phyloP scores from a whole-genome alignment of 2,797 vertebrate genomes.

The Catostomus latipinnis region DNA sequence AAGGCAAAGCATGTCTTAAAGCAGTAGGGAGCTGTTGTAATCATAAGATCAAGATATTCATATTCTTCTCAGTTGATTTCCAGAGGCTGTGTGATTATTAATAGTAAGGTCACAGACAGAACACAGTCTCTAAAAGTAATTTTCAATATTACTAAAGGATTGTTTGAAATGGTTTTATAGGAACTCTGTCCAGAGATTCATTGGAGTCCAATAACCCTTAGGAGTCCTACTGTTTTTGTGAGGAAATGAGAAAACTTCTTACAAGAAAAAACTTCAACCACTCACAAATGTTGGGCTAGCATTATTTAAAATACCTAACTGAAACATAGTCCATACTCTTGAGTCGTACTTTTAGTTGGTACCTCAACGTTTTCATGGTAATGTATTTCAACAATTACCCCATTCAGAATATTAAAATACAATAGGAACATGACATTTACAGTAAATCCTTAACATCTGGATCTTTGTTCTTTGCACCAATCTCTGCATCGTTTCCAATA shows the following conservation, averaged over 20 bases:
- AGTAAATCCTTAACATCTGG: conserved; percentile 48
- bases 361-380: conserved; percentile 36
- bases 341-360: neutral
- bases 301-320: conserved; percentile 35
- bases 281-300: conserved; percentile 48
- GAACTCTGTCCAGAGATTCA: conserved; percentile 25
- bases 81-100: conserved; percentile 17
- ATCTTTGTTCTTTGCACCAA: conserved; percentile 27
- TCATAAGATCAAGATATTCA: neutral
- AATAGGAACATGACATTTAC: conserved; percentile 39
- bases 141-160: neutral
- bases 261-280: conserved; percentile 49
- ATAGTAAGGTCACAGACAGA: conserved; percentile 9
- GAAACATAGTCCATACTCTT: conserved; percentile 29
- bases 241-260: conserved; percentile 10
- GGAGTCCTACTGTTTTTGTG: conserved; percentile 16
- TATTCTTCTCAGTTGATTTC: neutral
- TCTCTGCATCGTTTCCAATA: conserved; percentile 46
- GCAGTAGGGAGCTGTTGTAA: too few relatives aligned
- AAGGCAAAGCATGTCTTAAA: conserved; percentile 27
- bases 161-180: neutral
- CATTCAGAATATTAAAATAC: conserved; percentile 44
- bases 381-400: conserved; percentile 48
- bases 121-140: neutral
- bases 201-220: conserved; percentile 28